phyloP scores from a whole-genome alignment of 1,140 invertebrate species.

The Rhyacophila brunnea region DNA sequence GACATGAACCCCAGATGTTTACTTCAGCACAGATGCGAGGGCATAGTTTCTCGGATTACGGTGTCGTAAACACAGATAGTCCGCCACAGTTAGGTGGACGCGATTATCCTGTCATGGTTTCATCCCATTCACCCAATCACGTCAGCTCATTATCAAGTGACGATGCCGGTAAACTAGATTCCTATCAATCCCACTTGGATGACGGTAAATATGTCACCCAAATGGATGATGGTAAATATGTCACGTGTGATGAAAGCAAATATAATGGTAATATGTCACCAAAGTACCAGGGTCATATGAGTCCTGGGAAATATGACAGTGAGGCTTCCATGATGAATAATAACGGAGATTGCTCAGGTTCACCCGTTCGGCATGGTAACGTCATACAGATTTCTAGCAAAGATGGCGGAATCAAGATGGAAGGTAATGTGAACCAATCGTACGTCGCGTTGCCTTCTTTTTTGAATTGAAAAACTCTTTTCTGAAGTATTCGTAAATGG shows the following conservation, averaged over 20 bases:
- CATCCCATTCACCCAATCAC: slow-evolving; percentile 56
- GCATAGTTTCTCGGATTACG: slow-evolving; percentile 58
- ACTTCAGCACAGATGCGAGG: slow-evolving; percentile 55
- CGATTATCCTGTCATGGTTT: slow-evolving; percentile 66
- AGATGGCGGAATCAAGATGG: slow-evolving; percentile 65
- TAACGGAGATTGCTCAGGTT: slow-evolving; percentile 55
- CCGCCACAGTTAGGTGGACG: slow-evolving; percentile 57
- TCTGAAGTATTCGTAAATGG: slow-evolving; percentile 48
- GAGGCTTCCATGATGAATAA: slow-evolving; percentile 47
- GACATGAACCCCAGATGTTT: slow-evolving; percentile 67
- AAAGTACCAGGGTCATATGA: slow-evolving; percentile 62
- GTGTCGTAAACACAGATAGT: slow-evolving; percentile 57
- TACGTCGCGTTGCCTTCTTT: slow-evolving; percentile 73
- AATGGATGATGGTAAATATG: slow-evolving; percentile 49
- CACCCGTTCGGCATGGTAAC: slow-evolving; percentile 41
- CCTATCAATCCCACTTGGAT: slow-evolving; percentile 49
- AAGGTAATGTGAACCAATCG: slow-evolving; percentile 59
- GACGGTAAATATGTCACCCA: slow-evolving; percentile 50
- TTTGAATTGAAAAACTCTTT: slow-evolving; percentile 69
- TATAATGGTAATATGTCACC: slow-evolving; percentile 42
- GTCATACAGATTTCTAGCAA: slow-evolving; percentile 39
- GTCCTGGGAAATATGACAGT: slow-evolving; percentile 57
- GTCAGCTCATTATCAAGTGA: slow-evolving; percentile 52
- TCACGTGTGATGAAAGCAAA: slow-evolving; percentile 19
- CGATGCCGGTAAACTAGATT: slow-evolving; percentile 46